Base-by-base conservation (phyloP, 2,888 invertebrate species). In the Dasypolia templi region DNA sequence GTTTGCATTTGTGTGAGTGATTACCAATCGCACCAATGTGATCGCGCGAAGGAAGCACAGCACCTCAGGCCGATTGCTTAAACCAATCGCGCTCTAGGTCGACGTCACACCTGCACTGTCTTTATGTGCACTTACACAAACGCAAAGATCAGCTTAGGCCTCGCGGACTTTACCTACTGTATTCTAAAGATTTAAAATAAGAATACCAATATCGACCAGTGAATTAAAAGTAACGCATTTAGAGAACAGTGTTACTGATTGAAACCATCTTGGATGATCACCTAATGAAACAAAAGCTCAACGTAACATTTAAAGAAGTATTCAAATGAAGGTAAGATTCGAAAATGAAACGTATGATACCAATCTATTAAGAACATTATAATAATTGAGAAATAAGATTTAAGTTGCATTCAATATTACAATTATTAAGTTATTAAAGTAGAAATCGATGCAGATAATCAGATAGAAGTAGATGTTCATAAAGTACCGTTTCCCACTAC, bases 401-500 rank as follows among this genome's bases (percentile, higher is more conserved):
- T 55, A 61, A 58, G 26, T n/a, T 53, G 56, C 56, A 72, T 65
- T 65, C 46, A 56, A 64, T 46, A 76, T 39, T 65, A 81, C 81
- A 81, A 80, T 76, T 76, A 80, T 76, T 76, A 68, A 72, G 77
- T 72, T 66, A 79, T 75, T 82, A 73, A 67, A 75, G 75, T 72
- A 72, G 64, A 78, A 75, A 76, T 76, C 61, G 51, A 56, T 64
- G 75, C 70, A 81, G 76, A 74, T 78, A 77, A 87, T 86, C 77
- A 78, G 73, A 82, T 75, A 72, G 77, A 84, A 84, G 83, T 83
- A 82, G 79, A 84, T 87, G 82, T 84, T 87, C 88, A 87, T 87
- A 84, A 89, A 89, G 87, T 88, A 89, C 87, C 82, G 88, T 92
- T 90, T 91, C 87, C 90, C 88, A 91, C 90, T 91, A 89, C 88